Evolutionary conservation across 1,140 invertebrate species (phyloP), one percentile per base, ranked within the genome.

Genomic region (Pseudomyrmex dendroicus): DNA sequence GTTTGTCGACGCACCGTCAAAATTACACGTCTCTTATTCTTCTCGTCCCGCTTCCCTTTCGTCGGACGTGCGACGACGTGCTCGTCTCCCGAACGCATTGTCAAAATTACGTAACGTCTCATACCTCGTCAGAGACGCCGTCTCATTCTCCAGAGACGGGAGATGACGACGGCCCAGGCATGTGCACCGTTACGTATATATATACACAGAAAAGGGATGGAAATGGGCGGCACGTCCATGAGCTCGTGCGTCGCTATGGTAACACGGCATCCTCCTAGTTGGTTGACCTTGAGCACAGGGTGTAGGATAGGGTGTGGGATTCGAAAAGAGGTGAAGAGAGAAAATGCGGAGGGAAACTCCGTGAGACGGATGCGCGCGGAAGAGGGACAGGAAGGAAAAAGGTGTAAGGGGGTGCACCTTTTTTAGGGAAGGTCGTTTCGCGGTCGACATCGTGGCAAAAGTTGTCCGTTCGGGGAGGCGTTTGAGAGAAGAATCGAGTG

Each of bases 171-270:
- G 77, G 70, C 66, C 62, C 9, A 86, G 74, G 57, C 85, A 67
- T 54, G 62, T 74, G 78, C 25, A 56, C 66, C 46, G n/a, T 35
- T 35, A 35, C 35, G 35, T 35, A 35, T 35, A 35, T 35, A 35
- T 35, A 35, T 63, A 68, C 48, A 59, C 59, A 70, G 62, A 64
- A 84, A 87, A 85, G 77, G 82, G 82, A 91, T 82, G 83, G 82
- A 89, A 90, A 87, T 86, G 86, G 89, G 85, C 86, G 85, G 85
- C 85, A 85, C 88, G 86, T 90, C 35, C 84, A 92, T 89, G 86
- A 89, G 91, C 89, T 92, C 88, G 84, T 87, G 84, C 86, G 91
- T 92, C 77, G 84, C 77, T 85, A 92, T 92, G 87, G 89, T 76
- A 91, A 92, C 89, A 84, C 83, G 89, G 84, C 86, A 89, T 91